Conservation (phyloP, 2,113 vertebrate genomes). For the Columbina picui region DNA sequence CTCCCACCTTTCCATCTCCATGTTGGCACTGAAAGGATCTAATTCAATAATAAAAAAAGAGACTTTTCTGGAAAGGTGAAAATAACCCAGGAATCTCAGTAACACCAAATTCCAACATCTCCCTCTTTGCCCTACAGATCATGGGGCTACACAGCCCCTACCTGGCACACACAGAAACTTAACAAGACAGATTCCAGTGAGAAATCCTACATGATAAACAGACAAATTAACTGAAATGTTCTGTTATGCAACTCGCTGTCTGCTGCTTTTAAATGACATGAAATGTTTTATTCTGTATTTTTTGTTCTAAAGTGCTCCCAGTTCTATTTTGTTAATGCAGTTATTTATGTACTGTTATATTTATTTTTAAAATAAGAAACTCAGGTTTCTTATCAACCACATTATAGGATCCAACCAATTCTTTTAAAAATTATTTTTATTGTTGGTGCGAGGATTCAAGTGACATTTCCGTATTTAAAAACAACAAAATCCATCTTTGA, state of each 20-base stretch:
- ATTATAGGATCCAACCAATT: neutral
- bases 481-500: slow-evolving; percentile 5
- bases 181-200: neutral
- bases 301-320: neutral
- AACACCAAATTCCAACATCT: neutral
- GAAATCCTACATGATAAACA: neutral
- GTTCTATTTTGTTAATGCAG: neutral
- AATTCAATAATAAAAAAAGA: neutral
- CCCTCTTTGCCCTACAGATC: neutral
- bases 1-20: slow-evolving; percentile 64
- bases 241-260: slow-evolving; percentile 27
- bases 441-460: neutral
- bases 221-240: slow-evolving; percentile 6
- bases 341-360: neutral
- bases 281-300: neutral
- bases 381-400: neutral
- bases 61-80: slow-evolving; percentile 35
- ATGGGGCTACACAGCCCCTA: neutral
- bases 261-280: neutral
- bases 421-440: neutral
- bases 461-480: neutral
- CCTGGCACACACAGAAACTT: slow-evolving; percentile 24
- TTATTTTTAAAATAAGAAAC: slow-evolving; percentile 19
- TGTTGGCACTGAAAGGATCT: slow-evolving; percentile 40
- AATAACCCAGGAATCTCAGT: neutral